phyloP scores from a whole-genome alignment of 2,797 vertebrate genomes.

The Melanotaenia trifasciata region DNA sequence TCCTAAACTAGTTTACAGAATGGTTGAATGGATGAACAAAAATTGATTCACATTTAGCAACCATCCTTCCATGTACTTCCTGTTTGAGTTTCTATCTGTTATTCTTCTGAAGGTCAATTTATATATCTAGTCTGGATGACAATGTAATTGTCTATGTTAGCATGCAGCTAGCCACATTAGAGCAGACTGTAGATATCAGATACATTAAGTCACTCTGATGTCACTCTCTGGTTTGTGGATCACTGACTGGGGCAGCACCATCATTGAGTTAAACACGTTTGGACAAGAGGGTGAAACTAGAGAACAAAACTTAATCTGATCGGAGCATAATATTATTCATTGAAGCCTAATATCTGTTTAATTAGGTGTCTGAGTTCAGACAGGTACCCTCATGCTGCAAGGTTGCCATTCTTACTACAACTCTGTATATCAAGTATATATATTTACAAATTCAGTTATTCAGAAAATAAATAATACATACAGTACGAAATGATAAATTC shows the following conservation, averaged over 20 bases:
- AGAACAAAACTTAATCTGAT: not conserved
- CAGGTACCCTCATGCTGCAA: not conserved
- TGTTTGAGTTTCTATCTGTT: not conserved
- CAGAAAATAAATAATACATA: conserved; percentile 1
- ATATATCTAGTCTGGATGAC: not conserved
- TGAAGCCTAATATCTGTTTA: not conserved
- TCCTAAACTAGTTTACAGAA: no score
- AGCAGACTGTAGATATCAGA: no score
- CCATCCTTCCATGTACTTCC: no score
- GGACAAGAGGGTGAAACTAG: not conserved
- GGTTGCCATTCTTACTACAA: not conserved
- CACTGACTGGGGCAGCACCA: not conserved
- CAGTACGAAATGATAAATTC: not conserved
- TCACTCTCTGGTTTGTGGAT: not conserved
- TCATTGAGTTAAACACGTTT: not conserved
- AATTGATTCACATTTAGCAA: no score
- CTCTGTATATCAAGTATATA: not conserved
- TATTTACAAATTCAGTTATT: not conserved
- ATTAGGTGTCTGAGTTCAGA: not conserved
- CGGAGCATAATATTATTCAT: not conserved
- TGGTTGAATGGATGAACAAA: no score
- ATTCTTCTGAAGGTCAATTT: not conserved
- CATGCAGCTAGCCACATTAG: not conserved
- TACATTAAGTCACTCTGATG: not conserved
- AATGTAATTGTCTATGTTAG: not conserved